phyloP scores from a whole-genome alignment of 2,888 invertebrate species.

The Platynereis dumerilii region DNA sequence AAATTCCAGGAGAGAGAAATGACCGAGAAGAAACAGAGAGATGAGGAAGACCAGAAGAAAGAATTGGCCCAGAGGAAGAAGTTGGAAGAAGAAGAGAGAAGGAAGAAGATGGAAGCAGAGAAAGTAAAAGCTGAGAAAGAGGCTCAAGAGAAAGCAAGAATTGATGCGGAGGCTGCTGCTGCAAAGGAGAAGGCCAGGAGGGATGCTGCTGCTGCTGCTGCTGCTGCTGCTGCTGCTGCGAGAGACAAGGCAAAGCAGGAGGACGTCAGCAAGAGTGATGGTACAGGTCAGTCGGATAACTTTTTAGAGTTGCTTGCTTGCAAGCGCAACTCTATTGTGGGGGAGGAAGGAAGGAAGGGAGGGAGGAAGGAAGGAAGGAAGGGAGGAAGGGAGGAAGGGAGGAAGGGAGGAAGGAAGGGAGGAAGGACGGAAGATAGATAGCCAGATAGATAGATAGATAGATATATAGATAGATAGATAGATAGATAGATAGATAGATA shows the following conservation, averaged over 20 bases:
- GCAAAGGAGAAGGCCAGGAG: no score
- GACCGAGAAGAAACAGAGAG: conserved; percentile 25
- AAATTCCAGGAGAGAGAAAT: conserved; percentile 31
- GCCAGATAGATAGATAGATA: no score
- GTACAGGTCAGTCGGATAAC: no score
- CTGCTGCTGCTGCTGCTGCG: no score
- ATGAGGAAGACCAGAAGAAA: conserved; percentile 16
- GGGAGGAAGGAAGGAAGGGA: no score
- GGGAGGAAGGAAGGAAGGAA: no score
- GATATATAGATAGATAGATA: no score
- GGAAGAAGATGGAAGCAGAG: conserved; percentile 27
- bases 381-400: not conserved
- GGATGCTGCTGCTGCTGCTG: no score
- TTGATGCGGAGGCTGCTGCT: not conserved
- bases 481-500: not conserved
- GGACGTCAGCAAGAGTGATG: no score
- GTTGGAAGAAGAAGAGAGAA: conserved; percentile 17
- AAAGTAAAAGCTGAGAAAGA: conserved; percentile 22
- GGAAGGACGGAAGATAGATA: not conserved
- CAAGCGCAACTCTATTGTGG: no score
- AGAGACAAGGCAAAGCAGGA: no score
- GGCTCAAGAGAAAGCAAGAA: not conserved
- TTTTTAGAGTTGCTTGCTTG: no score
- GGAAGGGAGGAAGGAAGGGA: not conserved
- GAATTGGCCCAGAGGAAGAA: not conserved